phyloP scores from a whole-genome alignment of 2,113 vertebrate species.

The Geococcyx californianus region DNA sequence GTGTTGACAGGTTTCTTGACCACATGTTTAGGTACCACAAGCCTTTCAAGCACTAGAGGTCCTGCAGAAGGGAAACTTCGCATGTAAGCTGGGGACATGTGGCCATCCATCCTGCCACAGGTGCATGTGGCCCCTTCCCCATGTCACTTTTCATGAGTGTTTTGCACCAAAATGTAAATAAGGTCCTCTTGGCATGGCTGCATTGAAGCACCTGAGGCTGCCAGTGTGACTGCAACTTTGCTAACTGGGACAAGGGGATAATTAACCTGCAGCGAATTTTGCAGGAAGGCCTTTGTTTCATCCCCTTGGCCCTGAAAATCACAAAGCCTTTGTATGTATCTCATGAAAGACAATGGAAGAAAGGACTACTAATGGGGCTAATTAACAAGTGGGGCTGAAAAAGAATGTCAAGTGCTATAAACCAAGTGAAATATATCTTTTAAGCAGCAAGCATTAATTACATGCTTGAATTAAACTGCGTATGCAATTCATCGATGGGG shows the following conservation, averaged over 20 bases:
- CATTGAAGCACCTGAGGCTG: background rate
- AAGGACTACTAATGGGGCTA: background rate
- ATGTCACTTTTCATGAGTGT: background rate
- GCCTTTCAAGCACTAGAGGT: background rate
- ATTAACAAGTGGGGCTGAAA: conserved; percentile 19
- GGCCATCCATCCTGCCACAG: too few relatives aligned
- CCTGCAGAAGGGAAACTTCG: background rate
- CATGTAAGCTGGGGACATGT: background rate
- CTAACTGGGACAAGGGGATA: background rate
- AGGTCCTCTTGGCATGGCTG: background rate
- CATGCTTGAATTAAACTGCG: conserved; percentile 18
- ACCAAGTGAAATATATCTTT: conserved; percentile 42
- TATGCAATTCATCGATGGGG: background rate
- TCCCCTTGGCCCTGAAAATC: background rate
- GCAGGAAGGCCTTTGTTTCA: background rate
- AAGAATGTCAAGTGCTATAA: conserved; percentile 20
- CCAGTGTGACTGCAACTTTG: background rate
- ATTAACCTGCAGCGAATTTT: background rate
- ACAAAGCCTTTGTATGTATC: background rate
- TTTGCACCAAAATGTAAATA: background rate
- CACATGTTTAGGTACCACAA: background rate
- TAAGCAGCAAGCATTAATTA: conserved; percentile 23
- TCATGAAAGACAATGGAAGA: background rate
- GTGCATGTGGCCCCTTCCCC: background rate
- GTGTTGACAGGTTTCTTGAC: background rate